Evolutionary conservation across 1,140 invertebrate genomes (phyloP), one percentile per base, ranked within the genome.

Genomic region (Melipona quadrifasciata): DNA sequence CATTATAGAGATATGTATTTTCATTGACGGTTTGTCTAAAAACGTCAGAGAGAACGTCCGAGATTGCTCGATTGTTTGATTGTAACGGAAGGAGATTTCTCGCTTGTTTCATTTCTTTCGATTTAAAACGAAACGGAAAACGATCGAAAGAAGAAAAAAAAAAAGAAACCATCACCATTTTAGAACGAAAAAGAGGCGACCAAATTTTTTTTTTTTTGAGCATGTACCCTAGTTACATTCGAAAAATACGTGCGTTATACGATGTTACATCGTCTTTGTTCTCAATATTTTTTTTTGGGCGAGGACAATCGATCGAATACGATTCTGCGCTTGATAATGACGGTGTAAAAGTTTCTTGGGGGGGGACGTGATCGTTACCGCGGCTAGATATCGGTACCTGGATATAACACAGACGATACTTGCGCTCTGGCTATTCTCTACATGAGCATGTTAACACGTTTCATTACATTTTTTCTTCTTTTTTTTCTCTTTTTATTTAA

Each of bases 1-100:
- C 82, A 74, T 72, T 85, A 80, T 53, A 85, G 87, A 89, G 87
- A 89, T 89, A 86, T 89, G 78, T 61, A 61, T 61, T 86, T 80
- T 87, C 65, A 87, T 70, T 73, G 85, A 84, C 61, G 64, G 55
- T 53, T 73, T 67, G 31, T 84, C 80, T 83, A 87, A 82, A 70
- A 61, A 82, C 27, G 21, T 81, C 27, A n/a, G 64, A 80, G 57
- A 84, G 47, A 68, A 67, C 70, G 39, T 73, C 31, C 58, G 39
- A 39, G n/a, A n/a, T n/a, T n/a, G n/a, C 27, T n/a, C 17, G 24
- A 8, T 71, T 4, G 14, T 27, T 47, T 31, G 53, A 53, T 24
- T 34, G n/a, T 58, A 47, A 47, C 39, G 8, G 34, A 70, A 17
- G 24, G 39, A 64, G 31, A 14, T 34, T 24, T 53, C 5, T n/a